Evolutionary conservation across 2,888 invertebrate species (phyloP).

Genomic region (Adela reaumurella): DNA sequence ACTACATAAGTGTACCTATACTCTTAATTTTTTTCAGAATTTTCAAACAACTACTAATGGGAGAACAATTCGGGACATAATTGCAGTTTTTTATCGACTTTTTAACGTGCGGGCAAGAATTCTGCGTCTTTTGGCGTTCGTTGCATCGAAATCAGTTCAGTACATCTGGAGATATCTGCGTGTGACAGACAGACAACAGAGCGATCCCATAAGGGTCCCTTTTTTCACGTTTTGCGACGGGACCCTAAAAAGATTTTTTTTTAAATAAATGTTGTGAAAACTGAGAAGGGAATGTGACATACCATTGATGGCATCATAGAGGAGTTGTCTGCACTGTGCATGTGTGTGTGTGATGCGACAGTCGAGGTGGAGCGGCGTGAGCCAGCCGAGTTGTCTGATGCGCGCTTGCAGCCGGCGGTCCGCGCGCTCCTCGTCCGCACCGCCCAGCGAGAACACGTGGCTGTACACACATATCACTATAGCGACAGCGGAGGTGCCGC

Average conservation of each 20-base stretch:
- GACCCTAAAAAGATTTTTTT: too few species aligned
- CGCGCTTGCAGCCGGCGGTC: constrained; percentile 91
- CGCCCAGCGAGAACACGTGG: constrained; percentile 78
- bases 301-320: constrained; percentile 94
- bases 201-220: too few species aligned
- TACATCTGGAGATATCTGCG: too few species aligned
- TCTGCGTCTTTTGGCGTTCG: too few species aligned
- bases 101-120: too few species aligned
- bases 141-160: neutral
- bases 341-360: constrained; percentile 86
- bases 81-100: too few species aligned
- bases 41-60: too few species aligned
- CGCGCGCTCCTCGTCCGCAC: constrained; percentile 89
- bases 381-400: constrained; percentile 95
- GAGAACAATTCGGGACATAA: too few species aligned
- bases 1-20: too few species aligned
- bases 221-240: too few species aligned
- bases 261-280: neutral
- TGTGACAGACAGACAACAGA: too few species aligned
- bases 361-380: constrained; percentile 90
- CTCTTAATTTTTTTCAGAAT: too few species aligned
- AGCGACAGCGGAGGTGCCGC: constrained; percentile 86
- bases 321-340: constrained; percentile 78
- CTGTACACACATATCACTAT: constrained; percentile 35
- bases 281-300: constrained; percentile 11